Evolutionary conservation across 2,888 invertebrate species (phyloP), one percentile per base, ranked within the genome.

Genomic region (Tenthredo livida): DNA sequence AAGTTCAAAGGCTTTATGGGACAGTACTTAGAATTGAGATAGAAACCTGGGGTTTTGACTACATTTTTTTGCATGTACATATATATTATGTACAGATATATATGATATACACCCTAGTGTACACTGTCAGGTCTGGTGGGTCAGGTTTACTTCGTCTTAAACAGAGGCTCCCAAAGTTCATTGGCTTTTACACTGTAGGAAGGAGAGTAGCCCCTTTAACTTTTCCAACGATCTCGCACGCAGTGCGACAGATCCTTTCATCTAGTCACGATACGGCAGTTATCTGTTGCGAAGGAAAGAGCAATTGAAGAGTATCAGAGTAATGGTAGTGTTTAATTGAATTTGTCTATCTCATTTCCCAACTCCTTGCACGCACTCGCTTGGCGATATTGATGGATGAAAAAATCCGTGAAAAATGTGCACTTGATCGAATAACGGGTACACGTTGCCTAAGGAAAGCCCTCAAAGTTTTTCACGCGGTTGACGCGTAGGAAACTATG

Each of bases 181-280:
- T 25, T 61, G 61, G 61, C 70, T 70, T 33, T 37, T 70, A 6
- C n/a, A 37, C 9, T 17, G 25, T 47, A 25, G 75, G 37, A 25
- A 12, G 37, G 21, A 61, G 75, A 47, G 15, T 25, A 75, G 47
- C 43, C 75, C 75, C 75, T 75, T 70, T 70, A 70, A 70, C 25
- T 61, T 25, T 61, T 61, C 21, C 61, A 25, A 61, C 61, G 61
- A 61, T 61, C 9, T 61, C 25, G 25, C 70, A 70, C 33, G 9
- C 15, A 17, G 37, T 70, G 70, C 70, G 7, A 37, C 37, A 37
- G 17, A 29, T 37, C 40, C 47, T 9, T 47, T 21, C 6, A 10
- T 21, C 75, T 9, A 75, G 25, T 15, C 43, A 25, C 33, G 37
- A 47, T 10, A 47, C 47, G 43, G 33, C 9, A 7, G 75, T 75